Base-by-base conservation (phyloP, 2,888 invertebrate genomes). In the Oxystoma pomonae region DNA sequence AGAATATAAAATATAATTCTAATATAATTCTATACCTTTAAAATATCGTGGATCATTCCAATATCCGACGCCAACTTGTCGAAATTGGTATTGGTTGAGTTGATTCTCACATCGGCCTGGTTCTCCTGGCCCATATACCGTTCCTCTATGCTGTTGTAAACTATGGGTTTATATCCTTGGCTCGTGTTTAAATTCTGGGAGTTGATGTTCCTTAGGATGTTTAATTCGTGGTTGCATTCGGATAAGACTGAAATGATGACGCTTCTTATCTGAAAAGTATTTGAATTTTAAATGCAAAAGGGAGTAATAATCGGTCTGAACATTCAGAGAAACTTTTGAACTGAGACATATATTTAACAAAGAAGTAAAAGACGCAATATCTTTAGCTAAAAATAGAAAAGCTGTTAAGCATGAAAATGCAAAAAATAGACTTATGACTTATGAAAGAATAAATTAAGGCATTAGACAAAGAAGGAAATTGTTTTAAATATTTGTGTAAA, bases 31-130 rank as follows among this genome's bases (percentile, higher is more conserved):
- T 35, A 7, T 35, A 57, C 35, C 35, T 35, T 35, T 35, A 35
- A 35, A 35, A 12, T 35, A 35, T 35, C 61, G 49, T 66, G 63
- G 1, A 73, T 1, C 18, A 57, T 59, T 52, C 68, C 69, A 5
- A 73, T 70, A 53, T 73, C 72, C 21, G 66, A 68, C 0, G 73
- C 70, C 2, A 74, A 21, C 63, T 74, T 74, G 17, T 71, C 70
- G 18, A 69, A 67, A 59, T 69, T 70, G 20, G 58, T 67, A 18
- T 68, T 65, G 16, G 59, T 53, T 1, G 65, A 63, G 20, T 67
- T 69, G 3, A 72, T 69, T 16, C 71, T 61, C 20, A 58, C 67
- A 12, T 71, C 66, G 1, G 66, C 67, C 52, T 72, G 71, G 51
- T 70, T 65, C 59, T 72, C 70, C 7, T 63, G 59, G 16, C 69